A percentile compares a stretch with the other conserved stretches of the same genome.
phyloP scores from a whole-genome alignment of 1,140 invertebrate species.

The Monomorium pharaonis region DNA sequence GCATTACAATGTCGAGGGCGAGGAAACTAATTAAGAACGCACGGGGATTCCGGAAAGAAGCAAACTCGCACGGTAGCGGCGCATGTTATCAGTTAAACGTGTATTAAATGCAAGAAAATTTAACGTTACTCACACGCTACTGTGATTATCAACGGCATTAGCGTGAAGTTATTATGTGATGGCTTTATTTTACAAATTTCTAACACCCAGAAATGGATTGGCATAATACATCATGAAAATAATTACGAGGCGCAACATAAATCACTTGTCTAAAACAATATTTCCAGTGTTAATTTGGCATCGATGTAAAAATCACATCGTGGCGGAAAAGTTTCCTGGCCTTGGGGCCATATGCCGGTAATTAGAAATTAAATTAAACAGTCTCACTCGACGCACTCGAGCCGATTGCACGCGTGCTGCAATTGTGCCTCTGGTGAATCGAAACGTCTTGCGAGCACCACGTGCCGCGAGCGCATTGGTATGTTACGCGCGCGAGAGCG shows the following conservation, averaged over 20 bases:
- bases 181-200: slow-evolving; percentile 23
- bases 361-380: not conserved
- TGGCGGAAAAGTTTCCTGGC: not conserved
- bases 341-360: not conserved
- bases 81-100: slow-evolving; percentile 40
- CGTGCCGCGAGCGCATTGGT: slow-evolving; percentile 51
- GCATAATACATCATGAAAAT: slow-evolving; percentile 16
- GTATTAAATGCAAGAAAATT: slow-evolving; percentile 31
- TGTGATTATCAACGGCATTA: slow-evolving; percentile 43
- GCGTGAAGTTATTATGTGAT: slow-evolving; percentile 63
- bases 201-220: not conserved
- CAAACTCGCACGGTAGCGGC: slow-evolving; percentile 34
- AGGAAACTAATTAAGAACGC: slow-evolving; percentile 73
- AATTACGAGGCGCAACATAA: not conserved
- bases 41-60: slow-evolving; percentile 48
- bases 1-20: slow-evolving; percentile 65
- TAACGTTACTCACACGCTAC: slow-evolving; percentile 2
- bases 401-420: not conserved
- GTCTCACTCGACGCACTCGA: not conserved
- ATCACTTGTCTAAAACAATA: not conserved
- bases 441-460: slow-evolving; percentile 61
- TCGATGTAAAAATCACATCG: not conserved
- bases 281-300: not conserved
- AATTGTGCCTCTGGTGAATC: slow-evolving; percentile 36
- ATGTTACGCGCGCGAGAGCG: slow-evolving; percentile 62